Evolutionary conservation across 1,140 invertebrate species (phyloP), one percentile per base, ranked within the genome.

Genomic region (Zaprionus capensis): DNA sequence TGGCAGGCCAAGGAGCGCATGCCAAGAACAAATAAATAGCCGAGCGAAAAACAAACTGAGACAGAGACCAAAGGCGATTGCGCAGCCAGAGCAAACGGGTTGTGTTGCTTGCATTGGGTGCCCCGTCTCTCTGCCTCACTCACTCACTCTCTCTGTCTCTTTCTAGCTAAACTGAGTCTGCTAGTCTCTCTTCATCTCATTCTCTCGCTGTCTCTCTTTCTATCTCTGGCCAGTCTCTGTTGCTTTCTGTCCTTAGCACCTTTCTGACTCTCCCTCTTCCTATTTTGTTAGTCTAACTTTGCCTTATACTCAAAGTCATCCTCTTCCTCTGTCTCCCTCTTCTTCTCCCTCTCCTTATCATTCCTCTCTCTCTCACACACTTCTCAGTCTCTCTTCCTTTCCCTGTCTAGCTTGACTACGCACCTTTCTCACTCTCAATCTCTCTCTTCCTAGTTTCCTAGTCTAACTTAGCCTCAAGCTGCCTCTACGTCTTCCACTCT

Each of bases 21-120:
- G 83, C 76, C 80, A 87, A 87, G 83, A 87, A 87, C 83, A 87
- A 87, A 87, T 87, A 87, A 87, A 87, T 80, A 87, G 83, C 73
- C 53, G 58, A 70, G 68, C 41, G 68, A 51, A 69, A 63, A 70
- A 76, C 61, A 66, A 81, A 34, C 49, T 69, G 31, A 74, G 59
- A 31, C n/a, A 56, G 34, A 36, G 41, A 22, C 31, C 46, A 26
- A 24, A 24, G 31, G 31, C 31, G 31, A 9, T 11, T 34, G 22
- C 26, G 24, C 17, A 56, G 53, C 26, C 14, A 28, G 3, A 28
- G 7, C 26, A 28, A 62, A 49, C 59, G 46, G 4, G 46, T 51
- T 51, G 46, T 5, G 20, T 4, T 14, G 20, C 20, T 20, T 24
- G 17, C 46, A 24, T 4, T 51, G 41, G n/a, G 41, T 46, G n/a